Evolutionary conservation across 1,140 invertebrate species (phyloP).

Genomic region (Ceratoteleas bidentatus): DNA sequence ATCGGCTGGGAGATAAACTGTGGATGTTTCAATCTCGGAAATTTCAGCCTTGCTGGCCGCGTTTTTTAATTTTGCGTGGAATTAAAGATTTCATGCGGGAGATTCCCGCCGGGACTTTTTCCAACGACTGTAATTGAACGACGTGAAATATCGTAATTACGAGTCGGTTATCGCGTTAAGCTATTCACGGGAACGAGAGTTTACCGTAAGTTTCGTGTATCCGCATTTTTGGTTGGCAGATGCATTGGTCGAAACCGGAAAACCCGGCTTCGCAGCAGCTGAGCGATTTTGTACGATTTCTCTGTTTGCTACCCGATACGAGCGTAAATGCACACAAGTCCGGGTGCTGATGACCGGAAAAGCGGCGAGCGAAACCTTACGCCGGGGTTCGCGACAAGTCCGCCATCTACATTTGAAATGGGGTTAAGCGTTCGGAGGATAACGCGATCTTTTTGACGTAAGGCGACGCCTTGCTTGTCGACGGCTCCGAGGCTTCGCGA

Average conservation of each 20-base stretch:
- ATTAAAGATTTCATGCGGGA: too few species aligned
- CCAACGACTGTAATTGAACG: too few species aligned
- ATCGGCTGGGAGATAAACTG: too few species aligned
- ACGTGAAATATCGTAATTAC: too few species aligned
- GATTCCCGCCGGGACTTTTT: too few species aligned
- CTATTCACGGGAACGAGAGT: too few species aligned
- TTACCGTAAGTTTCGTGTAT: too few species aligned
- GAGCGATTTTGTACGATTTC: conserved; percentile 9
- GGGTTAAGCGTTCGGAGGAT: conserved; percentile 66
- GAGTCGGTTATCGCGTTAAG: too few species aligned
- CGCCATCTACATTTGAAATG: conserved; percentile 63
- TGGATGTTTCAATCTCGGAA: too few species aligned
- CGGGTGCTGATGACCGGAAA: conserved; percentile 49
- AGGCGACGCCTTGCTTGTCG: conserved; percentile 51
- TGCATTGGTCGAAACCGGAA: background rate
- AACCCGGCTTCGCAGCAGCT: background rate
- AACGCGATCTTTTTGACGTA: conserved; percentile 63
- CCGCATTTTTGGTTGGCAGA: too few species aligned
- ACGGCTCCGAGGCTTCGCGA: conserved; percentile 57
- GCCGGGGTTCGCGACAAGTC: conserved; percentile 53
- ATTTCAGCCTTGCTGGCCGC: too few species aligned
- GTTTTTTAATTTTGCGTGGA: too few species aligned
- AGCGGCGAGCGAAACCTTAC: conserved; percentile 59
- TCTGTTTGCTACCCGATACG: conserved; percentile 3
- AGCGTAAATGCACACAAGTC: conserved; percentile 6